phyloP scores from a whole-genome alignment of 2,113 vertebrate species.

The Nesoenas mayeri region DNA sequence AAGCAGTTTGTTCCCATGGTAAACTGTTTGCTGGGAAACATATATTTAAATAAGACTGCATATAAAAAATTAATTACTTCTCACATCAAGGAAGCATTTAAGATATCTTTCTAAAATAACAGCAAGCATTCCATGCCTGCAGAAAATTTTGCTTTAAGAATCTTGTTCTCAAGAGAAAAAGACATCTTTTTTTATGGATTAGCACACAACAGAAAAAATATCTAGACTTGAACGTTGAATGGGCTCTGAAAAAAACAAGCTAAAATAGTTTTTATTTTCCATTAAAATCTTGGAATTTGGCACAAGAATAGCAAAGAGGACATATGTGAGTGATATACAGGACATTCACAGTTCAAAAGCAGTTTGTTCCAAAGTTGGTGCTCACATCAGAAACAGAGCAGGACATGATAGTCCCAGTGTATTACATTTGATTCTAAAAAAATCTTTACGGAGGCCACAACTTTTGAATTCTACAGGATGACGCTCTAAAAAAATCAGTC shows the following conservation, averaged over 20 bases:
- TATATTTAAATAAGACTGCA: neutral
- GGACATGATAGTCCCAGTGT: neutral
- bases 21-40: neutral
- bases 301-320: neutral
- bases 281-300: neutral
- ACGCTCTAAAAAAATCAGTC: neutral
- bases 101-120: neutral
- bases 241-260: neutral
- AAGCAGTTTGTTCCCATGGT: neutral
- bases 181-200: neutral
- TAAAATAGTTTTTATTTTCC: neutral
- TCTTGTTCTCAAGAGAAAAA: neutral
- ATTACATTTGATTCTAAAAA: neutral
- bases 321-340: neutral
- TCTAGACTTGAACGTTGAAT: neutral
- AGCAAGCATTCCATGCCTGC: neutral
- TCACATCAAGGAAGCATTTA: neutral
- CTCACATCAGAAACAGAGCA: neutral
- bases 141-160: neutral
- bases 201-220: neutral
- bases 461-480: neutral
- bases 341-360: neutral
- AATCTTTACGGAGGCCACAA: neutral
- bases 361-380: neutral
- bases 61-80: neutral